Evolutionary conservation across 2,113 vertebrate species (phyloP).

Genomic region (Motacilla alba): DNA sequence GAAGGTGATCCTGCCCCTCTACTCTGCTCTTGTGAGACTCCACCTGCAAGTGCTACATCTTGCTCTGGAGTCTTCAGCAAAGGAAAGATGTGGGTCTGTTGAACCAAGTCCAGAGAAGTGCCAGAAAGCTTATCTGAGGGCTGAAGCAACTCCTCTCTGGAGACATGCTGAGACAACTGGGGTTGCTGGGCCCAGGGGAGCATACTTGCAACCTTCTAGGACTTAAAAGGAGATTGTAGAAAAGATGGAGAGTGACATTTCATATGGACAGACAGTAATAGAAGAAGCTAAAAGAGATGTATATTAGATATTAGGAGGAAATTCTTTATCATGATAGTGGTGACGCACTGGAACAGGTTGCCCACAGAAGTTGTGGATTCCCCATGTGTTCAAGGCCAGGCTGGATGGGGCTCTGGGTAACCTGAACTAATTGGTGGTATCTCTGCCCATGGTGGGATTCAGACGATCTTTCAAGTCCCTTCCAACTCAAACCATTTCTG

Average conservation of each 20-base stretch:
- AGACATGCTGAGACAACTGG: not conserved
- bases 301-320: not conserved
- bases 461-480: not conserved
- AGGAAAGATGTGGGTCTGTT: not conserved
- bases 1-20: not conserved
- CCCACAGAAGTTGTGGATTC: not conserved
- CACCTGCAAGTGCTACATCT: not conserved
- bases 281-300: not conserved
- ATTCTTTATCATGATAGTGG: not conserved
- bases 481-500: not conserved
- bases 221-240: not conserved
- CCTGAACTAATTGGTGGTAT: not conserved
- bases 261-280: too few relatives aligned
- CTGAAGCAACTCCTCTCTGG: not conserved
- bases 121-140: too few relatives aligned
- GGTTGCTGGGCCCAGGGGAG: accelerated
- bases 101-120: not conserved
- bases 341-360: not conserved
- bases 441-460: not conserved
- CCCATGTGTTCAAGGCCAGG: not conserved
- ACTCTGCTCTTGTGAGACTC: not conserved
- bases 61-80: not conserved
- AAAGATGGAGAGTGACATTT: not conserved
- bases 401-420: too few relatives aligned
- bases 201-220: not conserved